Base-by-base conservation (phyloP, 2,797 vertebrate genomes). In the Micropoecilia bifurca region DNA sequence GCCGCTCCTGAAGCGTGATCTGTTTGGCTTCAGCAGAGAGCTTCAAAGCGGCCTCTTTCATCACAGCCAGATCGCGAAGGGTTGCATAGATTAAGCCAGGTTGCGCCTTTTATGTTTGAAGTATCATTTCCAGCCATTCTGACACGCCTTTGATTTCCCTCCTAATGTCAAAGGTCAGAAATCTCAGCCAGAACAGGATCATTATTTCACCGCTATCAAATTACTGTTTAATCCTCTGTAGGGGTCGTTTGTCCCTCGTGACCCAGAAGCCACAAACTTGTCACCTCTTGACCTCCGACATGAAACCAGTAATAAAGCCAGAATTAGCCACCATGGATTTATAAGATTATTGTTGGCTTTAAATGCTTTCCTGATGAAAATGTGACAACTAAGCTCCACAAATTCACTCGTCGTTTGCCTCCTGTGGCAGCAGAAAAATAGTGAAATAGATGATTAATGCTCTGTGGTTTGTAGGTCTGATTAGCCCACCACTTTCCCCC, bases 1-100 rank as follows among this genome's bases (percentile, higher is more conserved):
- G 1, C 57, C 6, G 77, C 73, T 84, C 75, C 79, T 59, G 59
- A 88, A 83, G 82, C 76, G 12, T 88, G 90, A 93, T 90, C 91
- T 79, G 59, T 85, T 82, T 80, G 66, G 88, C 89, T 87, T 69
- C 84, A 86, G 85, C 85, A 25, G 47, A 72, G 45, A 28, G 80
- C 85, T 93, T 94, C 92, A 94, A 93, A 93, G 92, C 80, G 0
- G 1, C 80, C 5, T 88, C 89, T 91, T 90, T 91, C 87, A 90
- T 91, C 88, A 41, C 36, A 4, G 79, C 43, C 14, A 41, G 57
- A 76, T 78, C 74, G 79, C 76, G 72, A 79, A 63, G 75, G 76
- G 69, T 71, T 79, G 69, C 83, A 72, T 43, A 50, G 83, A 88
- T 90, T 86, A 86, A 53, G 82, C 76, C 86, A 77, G 53, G 86